Evolutionary conservation across 1,140 invertebrate genomes (phyloP), one percentile per base, ranked within the genome.

Genomic region (Euwallacea fornicatus): DNA sequence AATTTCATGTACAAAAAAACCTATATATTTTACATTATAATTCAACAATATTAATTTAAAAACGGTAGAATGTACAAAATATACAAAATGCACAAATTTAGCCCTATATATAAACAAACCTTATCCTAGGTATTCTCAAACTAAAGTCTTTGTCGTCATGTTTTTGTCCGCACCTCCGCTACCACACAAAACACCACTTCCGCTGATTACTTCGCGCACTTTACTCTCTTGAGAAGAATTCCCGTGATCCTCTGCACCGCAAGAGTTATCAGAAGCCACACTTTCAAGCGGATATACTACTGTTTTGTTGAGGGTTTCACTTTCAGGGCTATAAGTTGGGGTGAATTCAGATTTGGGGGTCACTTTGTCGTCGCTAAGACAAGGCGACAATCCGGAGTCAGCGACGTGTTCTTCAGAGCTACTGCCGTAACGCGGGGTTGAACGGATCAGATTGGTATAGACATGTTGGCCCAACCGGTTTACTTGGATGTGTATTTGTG

Each of bases 401-500:
- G 75, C 75, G 6, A 50, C 13, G 67, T 73, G 75, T 41, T 76
- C 76, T 6, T 77, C 75, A 0, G 72, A 46, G 47, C 50, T 60
- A 6, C 66, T 65, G 54, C 75, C 75, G 55, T 75, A 77, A 21
- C 72, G 60, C 55, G 69, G 60, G 3, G 42, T 44, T 21, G 42
- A 13, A 50, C 68, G 62, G n/a, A 77, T 61, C 53, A 77, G 72
- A 46, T 71, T 72, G 6, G 75, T 77, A 63, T 77, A 77, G 33
- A 76, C 73, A 59, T 76, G 73, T 47, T 76, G 70, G 58, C 71
- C 46, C 13, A 13, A 50, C 21, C 21, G 21, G 4, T 33, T 33
- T 33, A 33, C 21, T 33, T 33, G 21, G 4, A 33, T 33, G 4
- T 33, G 21, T 1, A 33, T 33, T 33, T 33, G 21, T 33, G 21